Evolutionary conservation across 2,888 invertebrate genomes (phyloP).

Genomic region (Tipula confusa): DNA sequence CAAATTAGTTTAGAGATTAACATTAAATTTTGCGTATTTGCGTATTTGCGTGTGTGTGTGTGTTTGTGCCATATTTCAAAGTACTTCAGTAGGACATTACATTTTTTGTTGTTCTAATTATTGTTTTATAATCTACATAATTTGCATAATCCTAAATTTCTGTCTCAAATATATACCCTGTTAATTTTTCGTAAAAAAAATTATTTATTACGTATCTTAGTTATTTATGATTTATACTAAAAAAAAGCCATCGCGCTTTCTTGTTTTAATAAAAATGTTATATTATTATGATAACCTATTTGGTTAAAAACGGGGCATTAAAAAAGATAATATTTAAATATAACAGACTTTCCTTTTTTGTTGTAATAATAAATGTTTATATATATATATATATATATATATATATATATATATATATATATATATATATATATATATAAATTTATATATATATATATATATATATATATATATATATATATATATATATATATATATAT

Average conservation of each 20-base stretch:
- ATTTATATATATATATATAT: neutral
- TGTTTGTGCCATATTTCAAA: neutral
- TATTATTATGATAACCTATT: constrained; percentile 36
- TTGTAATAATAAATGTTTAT: neutral
- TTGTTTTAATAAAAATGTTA: neutral
- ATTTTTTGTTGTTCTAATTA: no score
- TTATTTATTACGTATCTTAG: neutral
- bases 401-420: neutral
- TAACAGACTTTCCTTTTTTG: constrained; percentile 3
- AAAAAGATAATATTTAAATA: constrained; percentile 35
- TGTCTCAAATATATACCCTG: neutral
- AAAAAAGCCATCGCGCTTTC: constrained; percentile 6
- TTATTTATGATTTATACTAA: neutral
- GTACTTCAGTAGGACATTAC: neutral
- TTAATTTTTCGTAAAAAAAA: neutral
- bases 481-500: constrained; percentile 6
- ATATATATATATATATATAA: neutral
- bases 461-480: neutral
- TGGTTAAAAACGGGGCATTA: constrained; percentile 37
- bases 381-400: neutral
- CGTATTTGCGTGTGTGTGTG: neutral
- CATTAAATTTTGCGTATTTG: neutral
- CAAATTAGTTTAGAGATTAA: neutral
- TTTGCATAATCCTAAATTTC: neutral
- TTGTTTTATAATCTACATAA: neutral